Base-by-base conservation (phyloP, 2,113 vertebrate genomes). In the Prietella phreatophila region DNA sequence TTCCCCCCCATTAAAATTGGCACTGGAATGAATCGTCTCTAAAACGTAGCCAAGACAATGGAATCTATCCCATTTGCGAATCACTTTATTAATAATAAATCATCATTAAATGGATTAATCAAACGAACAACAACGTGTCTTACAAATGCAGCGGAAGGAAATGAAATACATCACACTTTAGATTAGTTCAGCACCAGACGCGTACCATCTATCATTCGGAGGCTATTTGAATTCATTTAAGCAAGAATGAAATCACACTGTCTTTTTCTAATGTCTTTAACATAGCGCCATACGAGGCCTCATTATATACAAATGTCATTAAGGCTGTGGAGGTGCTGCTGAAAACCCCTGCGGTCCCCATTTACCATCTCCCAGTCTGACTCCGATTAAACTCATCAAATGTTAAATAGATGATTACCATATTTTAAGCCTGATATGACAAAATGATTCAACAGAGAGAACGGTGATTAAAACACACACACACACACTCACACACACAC, bases 371-470 rank as follows among this genome's bases (percentile, higher is more conserved):
- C 55, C 30, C 73, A 36, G 67, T 27, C 82, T 87, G 53, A 78
- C 85, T 84, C 13, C 9, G 84, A 85, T 89, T 58, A 87, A 87
- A 81, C 82, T 33, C 67, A 27, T 80, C 78, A 82, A 81, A 87
- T 55, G 78, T 87, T 89, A 87, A 89, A 80, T 53, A 84, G 85
- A 61, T 78, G 36, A 89, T 84, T 87, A 87, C 3, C 89, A 82
- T 89, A 85, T 73, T 73, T 89, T 79, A 61, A 83, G 61, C 81
- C 42, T 65, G n/a, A 22, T 55, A 36, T 42, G 20, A 63, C 27
- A 87, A 71, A 73, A 67, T 8, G 25, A 75, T 17, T 73, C 36
- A 83, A 83, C 15, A 83, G 67, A 83, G 67, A 39, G 20, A 75
- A 50, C 36, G 17, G 80, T 76, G 65, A 83, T 83, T 76, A 82